Conservation (phyloP, 2,113 vertebrate species). For the Syngnathoides biaculeatus region DNA sequence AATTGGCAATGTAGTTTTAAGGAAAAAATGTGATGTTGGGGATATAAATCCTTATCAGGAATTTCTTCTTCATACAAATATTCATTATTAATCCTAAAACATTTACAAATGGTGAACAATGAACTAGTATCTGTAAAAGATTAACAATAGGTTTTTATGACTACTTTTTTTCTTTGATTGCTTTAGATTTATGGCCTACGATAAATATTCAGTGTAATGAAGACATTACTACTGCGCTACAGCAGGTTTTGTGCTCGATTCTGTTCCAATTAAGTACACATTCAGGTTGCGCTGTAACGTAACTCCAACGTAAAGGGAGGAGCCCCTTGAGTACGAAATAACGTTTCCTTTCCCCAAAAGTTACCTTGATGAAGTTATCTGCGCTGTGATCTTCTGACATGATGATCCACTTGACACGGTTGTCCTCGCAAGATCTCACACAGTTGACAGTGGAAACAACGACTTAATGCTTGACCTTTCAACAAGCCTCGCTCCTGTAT, state of each 20-base stretch:
- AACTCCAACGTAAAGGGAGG: not conserved
- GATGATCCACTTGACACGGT: slow-evolving; percentile 35
- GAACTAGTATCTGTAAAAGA: no score
- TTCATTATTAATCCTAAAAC: no score
- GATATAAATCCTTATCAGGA: no score
- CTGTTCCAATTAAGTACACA: not conserved
- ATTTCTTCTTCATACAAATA: no score
- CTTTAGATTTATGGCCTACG: no score
- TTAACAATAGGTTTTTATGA: no score
- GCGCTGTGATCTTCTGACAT: slow-evolving; percentile 82
- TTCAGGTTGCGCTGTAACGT: not conserved
- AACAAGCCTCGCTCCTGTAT: slow-evolving; percentile 13
- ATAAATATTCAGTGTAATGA: not conserved
- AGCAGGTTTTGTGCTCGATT: not conserved
- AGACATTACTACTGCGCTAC: not conserved
- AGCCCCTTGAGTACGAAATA: not conserved
- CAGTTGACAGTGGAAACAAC: slow-evolving; percentile 44
- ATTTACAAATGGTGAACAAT: no score
- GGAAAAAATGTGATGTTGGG: no score
- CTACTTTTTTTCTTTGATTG: no score
- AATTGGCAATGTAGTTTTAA: no score
- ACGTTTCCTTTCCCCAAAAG: not conserved
- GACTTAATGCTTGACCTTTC: slow-evolving; percentile 41
- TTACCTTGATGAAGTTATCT: slow-evolving; percentile 85
- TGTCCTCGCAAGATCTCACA: slow-evolving; percentile 26